phyloP scores from a whole-genome alignment of 2,113 vertebrate species.

The Megatriorchis doriae region DNA sequence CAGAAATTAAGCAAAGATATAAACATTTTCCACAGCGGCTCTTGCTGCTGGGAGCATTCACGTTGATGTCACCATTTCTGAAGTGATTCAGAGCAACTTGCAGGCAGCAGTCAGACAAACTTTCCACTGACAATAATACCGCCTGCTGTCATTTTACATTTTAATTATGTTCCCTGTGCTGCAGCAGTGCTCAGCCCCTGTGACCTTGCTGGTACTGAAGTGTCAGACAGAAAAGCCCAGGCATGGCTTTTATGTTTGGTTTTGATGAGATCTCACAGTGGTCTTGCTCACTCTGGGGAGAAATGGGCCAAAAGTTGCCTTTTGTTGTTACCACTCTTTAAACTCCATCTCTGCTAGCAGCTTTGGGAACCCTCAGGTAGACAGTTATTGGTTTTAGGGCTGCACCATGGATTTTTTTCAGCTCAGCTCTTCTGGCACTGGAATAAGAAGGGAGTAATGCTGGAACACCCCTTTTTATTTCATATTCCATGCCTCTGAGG shows the following conservation, averaged over 20 bases:
- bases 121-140: background rate
- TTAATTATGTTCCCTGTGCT: background rate
- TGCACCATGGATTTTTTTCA: background rate
- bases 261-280: background rate
- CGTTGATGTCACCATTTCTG: slow-evolving; percentile 11
- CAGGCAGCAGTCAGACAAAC: background rate
- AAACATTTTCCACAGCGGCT: background rate
- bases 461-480: background rate
- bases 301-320: background rate
- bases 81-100: background rate
- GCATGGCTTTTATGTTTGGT: background rate
- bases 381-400: background rate
- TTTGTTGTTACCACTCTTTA: background rate
- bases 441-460: background rate
- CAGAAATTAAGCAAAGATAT: slow-evolving; percentile 22
- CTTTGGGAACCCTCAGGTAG: background rate
- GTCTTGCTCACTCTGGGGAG: background rate
- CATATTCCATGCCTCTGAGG: background rate
- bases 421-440: background rate
- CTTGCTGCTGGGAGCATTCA: background rate
- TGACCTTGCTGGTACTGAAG: background rate
- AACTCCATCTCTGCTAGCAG: background rate
- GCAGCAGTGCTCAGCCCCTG: background rate
- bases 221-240: background rate
- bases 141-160: background rate